Evolutionary conservation across 2,113 vertebrate species (phyloP).

Genomic region (Thalassarche chlororhynchos): DNA sequence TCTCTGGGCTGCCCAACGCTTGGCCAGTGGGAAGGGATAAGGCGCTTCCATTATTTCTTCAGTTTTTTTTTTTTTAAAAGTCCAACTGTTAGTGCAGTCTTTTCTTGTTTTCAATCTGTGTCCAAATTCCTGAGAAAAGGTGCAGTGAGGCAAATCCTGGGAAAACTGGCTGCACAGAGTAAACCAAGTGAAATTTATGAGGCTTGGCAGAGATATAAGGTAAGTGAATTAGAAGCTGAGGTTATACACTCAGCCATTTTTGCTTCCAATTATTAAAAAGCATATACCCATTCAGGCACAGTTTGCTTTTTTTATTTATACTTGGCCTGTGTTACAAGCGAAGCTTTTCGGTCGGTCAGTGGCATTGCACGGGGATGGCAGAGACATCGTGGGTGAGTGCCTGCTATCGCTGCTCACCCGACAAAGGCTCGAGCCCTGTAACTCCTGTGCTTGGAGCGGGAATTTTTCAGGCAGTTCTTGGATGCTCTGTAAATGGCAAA

Average conservation of each 20-base stretch:
- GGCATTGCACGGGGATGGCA: background rate
- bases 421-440: accelerated
- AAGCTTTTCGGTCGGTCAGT: background rate
- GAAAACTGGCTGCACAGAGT: background rate
- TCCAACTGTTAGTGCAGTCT: background rate
- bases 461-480: background rate
- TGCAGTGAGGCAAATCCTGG: background rate
- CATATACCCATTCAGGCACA: background rate
- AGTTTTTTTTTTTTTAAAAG: background rate
- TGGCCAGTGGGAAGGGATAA: background rate
- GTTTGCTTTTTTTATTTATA: background rate
- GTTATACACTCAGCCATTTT: accelerated
- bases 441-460: background rate
- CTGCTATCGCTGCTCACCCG: accelerated
- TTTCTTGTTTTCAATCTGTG: background rate
- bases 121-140: background rate
- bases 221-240: too few relatives aligned
- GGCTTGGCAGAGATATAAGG: background rate
- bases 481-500: background rate
- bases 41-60: background rate
- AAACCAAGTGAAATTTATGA: accelerated
- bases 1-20: background rate
- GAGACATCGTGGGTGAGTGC: accelerated
- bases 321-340: background rate
- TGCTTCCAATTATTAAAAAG: background rate